Conservation (phyloP, 2,113 vertebrate genomes). For the Natator depressus region DNA sequence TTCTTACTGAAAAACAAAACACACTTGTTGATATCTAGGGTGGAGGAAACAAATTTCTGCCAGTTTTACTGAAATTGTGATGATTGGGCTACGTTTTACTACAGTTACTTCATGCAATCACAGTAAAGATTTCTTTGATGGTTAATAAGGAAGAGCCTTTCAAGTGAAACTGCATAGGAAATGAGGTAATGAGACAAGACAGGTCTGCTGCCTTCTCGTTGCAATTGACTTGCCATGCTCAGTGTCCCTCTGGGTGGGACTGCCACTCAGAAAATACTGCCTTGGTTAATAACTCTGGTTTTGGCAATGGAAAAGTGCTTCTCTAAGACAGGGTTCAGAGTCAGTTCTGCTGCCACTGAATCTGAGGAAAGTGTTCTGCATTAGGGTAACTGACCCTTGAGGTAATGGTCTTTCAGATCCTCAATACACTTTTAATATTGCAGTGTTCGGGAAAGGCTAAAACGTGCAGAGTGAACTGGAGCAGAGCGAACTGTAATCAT, state of each 20-base stretch:
- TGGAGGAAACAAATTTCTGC: neutral
- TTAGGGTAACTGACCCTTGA: neutral
- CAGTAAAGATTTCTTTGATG: neutral
- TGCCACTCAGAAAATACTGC: neutral
- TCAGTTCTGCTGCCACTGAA: neutral
- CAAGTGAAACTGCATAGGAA: rapidly evolving
- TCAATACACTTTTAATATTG: neutral
- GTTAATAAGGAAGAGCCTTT: neutral
- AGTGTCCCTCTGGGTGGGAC: rapidly evolving
- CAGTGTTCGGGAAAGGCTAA: conserved; percentile 9
- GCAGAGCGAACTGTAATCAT: neutral
- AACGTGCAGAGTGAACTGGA: neutral
- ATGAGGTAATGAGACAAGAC: neutral
- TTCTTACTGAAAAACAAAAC: neutral
- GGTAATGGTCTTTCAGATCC: conserved; percentile 16
- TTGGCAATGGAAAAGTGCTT: neutral
- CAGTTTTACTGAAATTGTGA: rapidly evolving
- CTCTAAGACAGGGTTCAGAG: neutral
- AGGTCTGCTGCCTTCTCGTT: neutral
- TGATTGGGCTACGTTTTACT: neutral
- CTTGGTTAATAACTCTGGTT: neutral
- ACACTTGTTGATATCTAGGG: neutral
- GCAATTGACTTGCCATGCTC: rapidly evolving
- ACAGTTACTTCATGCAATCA: neutral
- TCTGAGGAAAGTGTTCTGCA: neutral